Evolutionary conservation across 2,888 invertebrate genomes (phyloP).

Genomic region (Epinotia demarniana): DNA sequence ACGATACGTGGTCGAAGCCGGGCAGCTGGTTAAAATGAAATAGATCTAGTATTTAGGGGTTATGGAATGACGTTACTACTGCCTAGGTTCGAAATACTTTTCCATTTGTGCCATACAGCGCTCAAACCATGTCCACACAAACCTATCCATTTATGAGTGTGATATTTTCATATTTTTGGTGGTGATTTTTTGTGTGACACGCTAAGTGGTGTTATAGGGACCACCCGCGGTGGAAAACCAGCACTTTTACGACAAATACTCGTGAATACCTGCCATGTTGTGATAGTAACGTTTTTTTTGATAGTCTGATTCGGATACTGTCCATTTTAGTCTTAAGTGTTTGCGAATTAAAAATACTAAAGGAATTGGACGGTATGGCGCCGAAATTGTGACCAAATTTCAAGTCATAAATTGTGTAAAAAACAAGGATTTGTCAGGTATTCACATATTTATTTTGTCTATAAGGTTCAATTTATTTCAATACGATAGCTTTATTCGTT

Average conservation of each 20-base stretch:
- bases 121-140: slow-evolving; percentile 59
- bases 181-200: slow-evolving; percentile 78
- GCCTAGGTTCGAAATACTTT: no score
- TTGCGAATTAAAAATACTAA: slow-evolving; percentile 2
- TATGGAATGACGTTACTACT: no score
- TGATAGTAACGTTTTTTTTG: slow-evolving; percentile 33
- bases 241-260: slow-evolving; percentile 32
- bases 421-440: background rate
- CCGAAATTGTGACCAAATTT: slow-evolving; percentile 10
- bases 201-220: slow-evolving; percentile 79
- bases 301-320: slow-evolving; percentile 5
- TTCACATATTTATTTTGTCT: no score
- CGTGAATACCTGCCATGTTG: slow-evolving; percentile 33
- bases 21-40: no score
- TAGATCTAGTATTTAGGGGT: no score
- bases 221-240: slow-evolving; percentile 68
- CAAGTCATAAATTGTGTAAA: background rate
- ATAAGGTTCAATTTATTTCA: no score
- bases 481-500: no score
- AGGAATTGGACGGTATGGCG: slow-evolving; percentile 2
- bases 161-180: slow-evolving; percentile 82
- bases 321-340: background rate
- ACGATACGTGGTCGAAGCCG: no score
- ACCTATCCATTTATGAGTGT: slow-evolving; percentile 57
- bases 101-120: background rate